These are phyloP conservation scores for Ammodytes dubius DNA, from an alignment of 2,113 vertebrate genomes.

Conservation along the genomic window DNA sequence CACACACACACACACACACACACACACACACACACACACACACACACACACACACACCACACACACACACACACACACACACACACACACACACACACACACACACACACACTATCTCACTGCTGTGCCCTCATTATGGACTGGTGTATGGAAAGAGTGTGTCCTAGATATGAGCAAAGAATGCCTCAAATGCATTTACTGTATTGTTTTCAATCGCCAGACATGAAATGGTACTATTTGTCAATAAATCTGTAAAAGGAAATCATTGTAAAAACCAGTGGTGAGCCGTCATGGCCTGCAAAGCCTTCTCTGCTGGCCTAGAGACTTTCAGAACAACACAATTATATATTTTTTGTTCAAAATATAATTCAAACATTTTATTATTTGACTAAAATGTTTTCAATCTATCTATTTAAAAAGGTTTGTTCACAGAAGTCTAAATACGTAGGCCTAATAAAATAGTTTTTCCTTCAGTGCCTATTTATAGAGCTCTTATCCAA, in stretches of 20 bases:
- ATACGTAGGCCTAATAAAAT: too few relatives aligned
- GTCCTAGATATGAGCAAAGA: not conserved
- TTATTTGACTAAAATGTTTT: too few relatives aligned
- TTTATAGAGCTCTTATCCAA: too few relatives aligned
- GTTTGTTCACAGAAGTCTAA: too few relatives aligned
- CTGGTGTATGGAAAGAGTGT: constrained; percentile 18
- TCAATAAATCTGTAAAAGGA: not conserved
- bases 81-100: not conserved
- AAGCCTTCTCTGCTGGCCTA: too few relatives aligned
- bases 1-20: not conserved
- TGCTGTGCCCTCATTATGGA: constrained; percentile 54
- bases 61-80: not conserved
- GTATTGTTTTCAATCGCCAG: constrained; percentile 6
- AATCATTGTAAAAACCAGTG: not conserved
- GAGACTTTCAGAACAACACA: too few relatives aligned
- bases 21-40: constrained; percentile 2
- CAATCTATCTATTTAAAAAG: too few relatives aligned
- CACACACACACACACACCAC: not conserved
- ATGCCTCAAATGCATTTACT: not conserved
- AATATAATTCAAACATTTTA: too few relatives aligned
- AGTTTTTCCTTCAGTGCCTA: too few relatives aligned
- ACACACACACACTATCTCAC: constrained; percentile 24
- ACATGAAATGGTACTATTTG: not conserved
- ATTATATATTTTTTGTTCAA: too few relatives aligned
- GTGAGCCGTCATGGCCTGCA: too few relatives aligned